Evolutionary conservation across 2,797 vertebrate genomes (phyloP).

Genomic region (Phrynocephalus guinanensis): DNA sequence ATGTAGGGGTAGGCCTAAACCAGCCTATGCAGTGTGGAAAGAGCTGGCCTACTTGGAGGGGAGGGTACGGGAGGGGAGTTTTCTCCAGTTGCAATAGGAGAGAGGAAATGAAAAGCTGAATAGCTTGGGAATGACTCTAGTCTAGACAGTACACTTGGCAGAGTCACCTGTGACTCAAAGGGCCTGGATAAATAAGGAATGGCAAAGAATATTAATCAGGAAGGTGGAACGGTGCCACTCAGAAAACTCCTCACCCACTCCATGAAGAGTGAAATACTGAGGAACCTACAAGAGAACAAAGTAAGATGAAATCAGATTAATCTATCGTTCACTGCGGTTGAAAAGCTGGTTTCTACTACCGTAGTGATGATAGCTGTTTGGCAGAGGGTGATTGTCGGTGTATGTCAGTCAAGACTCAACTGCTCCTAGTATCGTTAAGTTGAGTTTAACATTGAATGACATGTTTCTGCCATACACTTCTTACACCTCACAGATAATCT

Average conservation of each 20-base stretch:
- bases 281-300: not conserved
- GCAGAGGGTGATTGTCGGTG: not conserved
- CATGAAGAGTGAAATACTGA: conserved; percentile 18
- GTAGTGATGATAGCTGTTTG: not conserved
- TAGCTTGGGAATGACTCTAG: conserved; percentile 44
- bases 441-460: not conserved
- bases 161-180: conserved; percentile 47
- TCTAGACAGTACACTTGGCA: conserved; percentile 46
- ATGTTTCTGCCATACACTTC: not conserved
- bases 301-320: not conserved
- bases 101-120: conserved; percentile 43
- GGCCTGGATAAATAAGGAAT: conserved; percentile 28
- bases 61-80: not conserved
- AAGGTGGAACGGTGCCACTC: not conserved
- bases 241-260: not conserved
- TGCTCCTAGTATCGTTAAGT: too few relatives aligned
- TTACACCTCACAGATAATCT: not conserved
- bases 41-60: not conserved
- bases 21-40: not conserved
- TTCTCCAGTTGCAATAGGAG: not conserved
- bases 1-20: not conserved
- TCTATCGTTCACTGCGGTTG: too few relatives aligned
- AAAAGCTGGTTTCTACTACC: not conserved
- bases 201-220: conserved; percentile 45
- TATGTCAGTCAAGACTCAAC: not conserved